phyloP scores from a whole-genome alignment of 2,888 invertebrate genomes.

The Drosophila subsilvestris region DNA sequence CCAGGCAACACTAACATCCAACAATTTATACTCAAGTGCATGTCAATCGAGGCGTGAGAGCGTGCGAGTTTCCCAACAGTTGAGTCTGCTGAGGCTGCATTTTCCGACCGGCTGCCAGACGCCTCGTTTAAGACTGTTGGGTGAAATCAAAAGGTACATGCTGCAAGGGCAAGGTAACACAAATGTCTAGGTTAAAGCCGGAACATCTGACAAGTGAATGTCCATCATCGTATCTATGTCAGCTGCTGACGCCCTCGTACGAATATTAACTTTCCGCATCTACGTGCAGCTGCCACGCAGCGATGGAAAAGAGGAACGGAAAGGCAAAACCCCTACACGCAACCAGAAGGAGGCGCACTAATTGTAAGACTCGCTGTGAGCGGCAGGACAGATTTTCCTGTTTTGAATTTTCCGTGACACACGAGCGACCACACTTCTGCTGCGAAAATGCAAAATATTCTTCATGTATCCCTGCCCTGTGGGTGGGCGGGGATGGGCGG shows the following conservation, averaged over 20 bases:
- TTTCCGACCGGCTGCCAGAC: neutral
- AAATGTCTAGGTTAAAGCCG: no score
- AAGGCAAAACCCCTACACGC: slow-evolving; percentile 13
- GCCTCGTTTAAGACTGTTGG: neutral
- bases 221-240: no score
- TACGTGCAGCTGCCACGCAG: slow-evolving; percentile 22
- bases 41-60: slow-evolving; percentile 3
- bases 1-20: neutral
- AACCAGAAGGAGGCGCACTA: slow-evolving; percentile 33
- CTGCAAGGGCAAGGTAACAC: neutral
- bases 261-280: neutral
- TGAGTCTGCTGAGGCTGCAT: neutral
- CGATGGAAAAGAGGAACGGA: slow-evolving; percentile 3
- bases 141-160: neutral
- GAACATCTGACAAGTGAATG: neutral
- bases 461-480: slow-evolving; percentile 34
- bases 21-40: neutral
- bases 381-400: slow-evolving; percentile 32
- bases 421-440: slow-evolving; percentile 5
- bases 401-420: slow-evolving; percentile 46
- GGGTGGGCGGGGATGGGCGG: slow-evolving; percentile 26
- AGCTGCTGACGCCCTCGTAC: no score
- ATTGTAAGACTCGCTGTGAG: slow-evolving; percentile 46
- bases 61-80: neutral
- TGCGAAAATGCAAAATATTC: slow-evolving; percentile 74